Evolutionary conservation across 2,113 vertebrate genomes (phyloP).

Genomic region (Charadrius vociferus): DNA sequence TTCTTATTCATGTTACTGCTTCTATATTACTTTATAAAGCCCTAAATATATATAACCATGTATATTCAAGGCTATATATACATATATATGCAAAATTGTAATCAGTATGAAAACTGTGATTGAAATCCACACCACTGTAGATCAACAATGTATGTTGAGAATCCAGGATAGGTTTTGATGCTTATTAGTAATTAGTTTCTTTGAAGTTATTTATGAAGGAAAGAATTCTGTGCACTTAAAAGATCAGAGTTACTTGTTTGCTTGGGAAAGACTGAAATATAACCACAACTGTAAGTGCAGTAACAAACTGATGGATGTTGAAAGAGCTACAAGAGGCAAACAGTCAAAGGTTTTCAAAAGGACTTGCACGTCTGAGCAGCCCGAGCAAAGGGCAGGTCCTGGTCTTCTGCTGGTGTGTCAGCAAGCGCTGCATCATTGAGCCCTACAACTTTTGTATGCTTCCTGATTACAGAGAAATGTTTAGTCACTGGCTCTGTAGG

Average conservation of each 20-base stretch:
- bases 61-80: not conserved
- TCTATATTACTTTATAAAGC: not conserved
- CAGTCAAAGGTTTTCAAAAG: not conserved
- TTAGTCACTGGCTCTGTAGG: not conserved
- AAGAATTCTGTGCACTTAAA: accelerated
- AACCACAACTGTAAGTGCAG: not conserved
- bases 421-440: not conserved
- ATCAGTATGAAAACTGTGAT: not conserved
- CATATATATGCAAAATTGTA: not conserved
- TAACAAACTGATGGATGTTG: not conserved
- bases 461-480: not conserved
- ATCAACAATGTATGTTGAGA: not conserved
- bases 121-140: not conserved
- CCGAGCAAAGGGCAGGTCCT: not conserved
- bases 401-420: not conserved
- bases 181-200: not conserved
- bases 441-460: not conserved
- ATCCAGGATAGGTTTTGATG: not conserved
- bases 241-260: not conserved
- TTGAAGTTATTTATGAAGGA: not conserved
- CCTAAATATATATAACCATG: not conserved
- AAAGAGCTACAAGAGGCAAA: not conserved
- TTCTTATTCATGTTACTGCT: not conserved
- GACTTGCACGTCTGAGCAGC: not conserved
- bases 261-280: not conserved